These are phyloP conservation scores for Hippoglossus hippoglossus DNA, from an alignment of 2,797 vertebrate genomes.

Conservation along the genomic window DNA sequence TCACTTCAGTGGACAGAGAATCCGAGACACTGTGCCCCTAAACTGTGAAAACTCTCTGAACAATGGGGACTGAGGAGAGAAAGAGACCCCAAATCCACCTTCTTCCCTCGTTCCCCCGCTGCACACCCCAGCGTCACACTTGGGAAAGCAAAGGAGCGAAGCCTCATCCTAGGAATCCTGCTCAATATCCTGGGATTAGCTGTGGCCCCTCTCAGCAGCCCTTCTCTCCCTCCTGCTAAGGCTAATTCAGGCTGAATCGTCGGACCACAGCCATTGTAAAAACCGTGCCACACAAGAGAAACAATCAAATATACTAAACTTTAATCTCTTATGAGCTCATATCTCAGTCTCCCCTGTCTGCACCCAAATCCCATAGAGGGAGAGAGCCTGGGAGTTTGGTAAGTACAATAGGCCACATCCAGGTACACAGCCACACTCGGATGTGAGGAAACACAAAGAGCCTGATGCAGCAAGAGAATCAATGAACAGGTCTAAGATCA, in stretches of 20 bases:
- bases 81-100: constrained; percentile 76
- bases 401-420: constrained; percentile 48
- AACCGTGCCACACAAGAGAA: constrained; percentile 70
- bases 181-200: constrained; percentile 88
- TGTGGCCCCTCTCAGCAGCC: constrained; percentile 73
- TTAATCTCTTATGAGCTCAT: constrained; percentile 85
- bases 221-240: constrained; percentile 78
- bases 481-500: constrained; percentile 34
- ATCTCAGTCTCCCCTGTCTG: constrained; percentile 64
- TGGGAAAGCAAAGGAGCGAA: constrained; percentile 85
- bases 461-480: constrained; percentile 45
- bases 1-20: constrained; percentile 86
- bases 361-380: constrained; percentile 54
- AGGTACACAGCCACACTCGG: constrained; percentile 40
- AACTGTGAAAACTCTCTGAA: constrained; percentile 87
- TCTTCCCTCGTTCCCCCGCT: constrained; percentile 47
- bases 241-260: constrained; percentile 80
- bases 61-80: constrained; percentile 79
- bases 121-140: constrained; percentile 82
- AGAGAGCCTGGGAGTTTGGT: constrained; percentile 58
- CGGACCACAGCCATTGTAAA: constrained; percentile 75
- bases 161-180: constrained; percentile 85
- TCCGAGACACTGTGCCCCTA: constrained; percentile 83
- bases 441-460: constrained; percentile 35
- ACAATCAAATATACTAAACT: constrained; percentile 85